phyloP scores from a whole-genome alignment of 2,888 invertebrate genomes.

The Torymus aiolomorphi region DNA sequence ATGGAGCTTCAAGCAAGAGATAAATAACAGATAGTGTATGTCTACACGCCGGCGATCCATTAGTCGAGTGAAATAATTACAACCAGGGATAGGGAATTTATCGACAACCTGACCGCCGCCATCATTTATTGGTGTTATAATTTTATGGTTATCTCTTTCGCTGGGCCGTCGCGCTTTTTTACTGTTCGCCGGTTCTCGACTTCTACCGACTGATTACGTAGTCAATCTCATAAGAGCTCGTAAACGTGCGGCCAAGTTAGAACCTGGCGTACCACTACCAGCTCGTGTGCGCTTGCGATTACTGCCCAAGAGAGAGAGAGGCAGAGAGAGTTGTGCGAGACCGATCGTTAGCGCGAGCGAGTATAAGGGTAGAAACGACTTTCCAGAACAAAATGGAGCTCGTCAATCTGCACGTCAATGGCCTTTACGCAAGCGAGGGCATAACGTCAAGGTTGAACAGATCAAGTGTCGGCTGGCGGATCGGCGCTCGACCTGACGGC shows the following conservation, averaged over 20 bases:
- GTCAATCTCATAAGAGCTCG: slow-evolving; percentile 34
- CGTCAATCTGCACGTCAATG: slow-evolving; percentile 42
- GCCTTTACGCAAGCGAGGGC: not conserved
- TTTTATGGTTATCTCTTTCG: slow-evolving; percentile 25
- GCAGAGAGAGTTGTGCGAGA: not conserved
- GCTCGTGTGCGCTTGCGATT: slow-evolving; percentile 4
- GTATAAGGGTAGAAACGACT: slow-evolving; percentile 47
- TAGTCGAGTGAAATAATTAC: slow-evolving; percentile 32
- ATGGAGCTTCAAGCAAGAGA: no score
- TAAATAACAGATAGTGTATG: no score
- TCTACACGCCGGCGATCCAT: no score
- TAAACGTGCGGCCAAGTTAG: slow-evolving; percentile 10
- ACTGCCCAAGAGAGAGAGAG: not conserved
- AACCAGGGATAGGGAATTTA: not conserved
- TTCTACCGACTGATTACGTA: slow-evolving; percentile 42
- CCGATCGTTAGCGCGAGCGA: slow-evolving; percentile 62
- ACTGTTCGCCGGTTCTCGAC: slow-evolving; percentile 13
- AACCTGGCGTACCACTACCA: not conserved
- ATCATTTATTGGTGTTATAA: slow-evolving; percentile 36
- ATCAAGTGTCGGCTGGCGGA: slow-evolving; percentile 11
- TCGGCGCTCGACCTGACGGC: not conserved
- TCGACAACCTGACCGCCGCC: not conserved
- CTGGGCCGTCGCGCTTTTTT: slow-evolving; percentile 2
- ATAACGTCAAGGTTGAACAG: slow-evolving; percentile 40
- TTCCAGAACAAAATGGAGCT: slow-evolving; percentile 57